Evolutionary conservation across 2,888 invertebrate genomes (phyloP).

Genomic region (Colostygia pectinataria): DNA sequence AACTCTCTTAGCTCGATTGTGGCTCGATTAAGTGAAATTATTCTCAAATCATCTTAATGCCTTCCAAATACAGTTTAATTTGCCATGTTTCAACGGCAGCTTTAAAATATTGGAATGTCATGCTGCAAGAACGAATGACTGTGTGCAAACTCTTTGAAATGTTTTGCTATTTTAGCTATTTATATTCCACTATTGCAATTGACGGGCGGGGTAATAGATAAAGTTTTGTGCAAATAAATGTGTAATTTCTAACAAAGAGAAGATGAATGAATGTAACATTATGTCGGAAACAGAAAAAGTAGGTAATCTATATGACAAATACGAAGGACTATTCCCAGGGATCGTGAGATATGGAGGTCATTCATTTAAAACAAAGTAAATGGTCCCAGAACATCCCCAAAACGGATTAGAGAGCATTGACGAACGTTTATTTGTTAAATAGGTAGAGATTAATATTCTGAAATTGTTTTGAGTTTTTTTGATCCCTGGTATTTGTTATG

Average conservation of each 20-base stretch:
- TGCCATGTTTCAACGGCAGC: slow-evolving; percentile 31
- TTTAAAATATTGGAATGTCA: slow-evolving; percentile 50
- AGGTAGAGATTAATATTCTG: slow-evolving; percentile 46
- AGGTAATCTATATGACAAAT: slow-evolving; percentile 74
- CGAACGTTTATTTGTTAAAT: slow-evolving; percentile 56
- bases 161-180: slow-evolving; percentile 46
- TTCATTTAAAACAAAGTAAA: slow-evolving; percentile 72
- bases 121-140: slow-evolving; percentile 47
- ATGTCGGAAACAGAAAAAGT: slow-evolving; percentile 63
- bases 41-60: slow-evolving; percentile 42
- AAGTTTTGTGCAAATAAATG: slow-evolving; percentile 36
- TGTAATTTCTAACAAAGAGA: slow-evolving; percentile 40
- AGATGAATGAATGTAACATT: slow-evolving; percentile 51
- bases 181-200: slow-evolving; percentile 38
- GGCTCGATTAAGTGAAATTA: slow-evolving; percentile 45
- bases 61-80: slow-evolving; percentile 43
- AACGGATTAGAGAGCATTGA: slow-evolving; percentile 60
- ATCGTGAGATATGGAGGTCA: slow-evolving; percentile 62
- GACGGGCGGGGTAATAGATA: slow-evolving; percentile 35
- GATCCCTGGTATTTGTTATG: slow-evolving; percentile 25
- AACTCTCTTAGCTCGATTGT: slow-evolving; percentile 44
- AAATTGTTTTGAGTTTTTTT: slow-evolving; percentile 33
- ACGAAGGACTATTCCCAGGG: slow-evolving; percentile 62
- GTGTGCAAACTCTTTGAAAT: slow-evolving; percentile 50
- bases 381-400: slow-evolving; percentile 48